These are phyloP conservation scores for Amblyjoppa fuscipennis DNA, from an alignment of 2,888 invertebrate genomes.

Conservation along the genomic window DNA sequence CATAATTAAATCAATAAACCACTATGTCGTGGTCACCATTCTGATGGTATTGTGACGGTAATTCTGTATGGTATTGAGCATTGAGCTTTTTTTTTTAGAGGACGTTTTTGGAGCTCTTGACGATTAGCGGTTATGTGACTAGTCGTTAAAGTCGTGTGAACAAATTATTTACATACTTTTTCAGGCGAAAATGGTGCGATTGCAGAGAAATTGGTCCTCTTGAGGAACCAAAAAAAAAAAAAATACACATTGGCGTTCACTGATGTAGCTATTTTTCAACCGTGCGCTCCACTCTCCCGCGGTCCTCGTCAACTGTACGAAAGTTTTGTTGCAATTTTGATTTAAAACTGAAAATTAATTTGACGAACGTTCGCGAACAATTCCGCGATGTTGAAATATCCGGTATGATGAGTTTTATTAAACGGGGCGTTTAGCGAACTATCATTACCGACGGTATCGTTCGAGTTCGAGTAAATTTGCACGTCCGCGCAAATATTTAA, in stretches of 20 bases:
- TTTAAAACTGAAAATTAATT: background rate
- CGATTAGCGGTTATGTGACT: too few species aligned
- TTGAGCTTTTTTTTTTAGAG: too few species aligned
- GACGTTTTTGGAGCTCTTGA: too few species aligned
- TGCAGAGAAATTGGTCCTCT: too few species aligned
- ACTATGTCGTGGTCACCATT: background rate
- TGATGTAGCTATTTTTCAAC: background rate
- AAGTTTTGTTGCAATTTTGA: background rate
- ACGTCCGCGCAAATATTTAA: background rate
- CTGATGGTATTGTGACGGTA: too few species aligned
- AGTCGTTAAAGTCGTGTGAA: too few species aligned
- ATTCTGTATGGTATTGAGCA: background rate
- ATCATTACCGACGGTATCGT: background rate
- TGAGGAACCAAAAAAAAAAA: too few species aligned
- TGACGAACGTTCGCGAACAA: background rate
- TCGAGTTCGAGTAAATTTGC: background rate
- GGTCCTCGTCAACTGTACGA: background rate
- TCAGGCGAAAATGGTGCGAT: too few species aligned
- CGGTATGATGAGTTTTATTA: background rate
- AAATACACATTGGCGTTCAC: background rate
- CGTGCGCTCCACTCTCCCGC: too few species aligned
- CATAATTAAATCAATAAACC: conserved; percentile 14
- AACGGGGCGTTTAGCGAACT: background rate
- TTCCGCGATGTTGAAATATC: background rate
- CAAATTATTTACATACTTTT: too few species aligned